Percentiles rank a stretch among this genome's conserved stretches.
These are phyloP conservation scores for Sebastes kiyomatsui DNA, from an alignment of 2,797 vertebrate species.

Conservation along the genomic window DNA sequence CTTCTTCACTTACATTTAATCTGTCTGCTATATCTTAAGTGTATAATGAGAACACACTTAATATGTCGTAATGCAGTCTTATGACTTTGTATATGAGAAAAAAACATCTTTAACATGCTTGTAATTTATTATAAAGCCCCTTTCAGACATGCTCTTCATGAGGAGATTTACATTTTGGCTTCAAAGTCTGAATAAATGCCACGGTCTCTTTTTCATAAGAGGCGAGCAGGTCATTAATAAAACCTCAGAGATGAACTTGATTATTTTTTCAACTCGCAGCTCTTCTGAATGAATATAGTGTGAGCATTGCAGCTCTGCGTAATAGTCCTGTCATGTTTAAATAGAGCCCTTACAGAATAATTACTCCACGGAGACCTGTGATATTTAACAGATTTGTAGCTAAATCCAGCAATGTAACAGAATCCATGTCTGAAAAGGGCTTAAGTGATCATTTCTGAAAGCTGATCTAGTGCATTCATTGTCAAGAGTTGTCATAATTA, in stretches of 20 bases:
- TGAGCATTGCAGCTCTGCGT: background rate
- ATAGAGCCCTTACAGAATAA: background rate
- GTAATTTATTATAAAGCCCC: background rate
- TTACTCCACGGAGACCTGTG: background rate
- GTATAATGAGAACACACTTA: background rate
- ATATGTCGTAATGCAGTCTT: background rate
- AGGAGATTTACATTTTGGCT: background rate
- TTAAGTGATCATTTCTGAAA: background rate
- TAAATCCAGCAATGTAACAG: background rate
- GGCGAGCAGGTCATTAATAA: background rate
- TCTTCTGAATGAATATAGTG: background rate
- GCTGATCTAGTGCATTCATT: background rate
- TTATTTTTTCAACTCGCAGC: background rate
- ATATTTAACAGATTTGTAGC: background rate
- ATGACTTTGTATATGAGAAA: background rate
- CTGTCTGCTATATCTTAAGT: background rate
- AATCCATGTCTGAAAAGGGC: conserved; percentile 6
- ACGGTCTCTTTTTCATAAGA: background rate
- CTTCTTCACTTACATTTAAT: background rate
- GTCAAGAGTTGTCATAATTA: background rate
- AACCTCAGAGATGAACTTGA: background rate
- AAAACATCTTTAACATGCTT: background rate
- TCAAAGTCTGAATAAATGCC: background rate
- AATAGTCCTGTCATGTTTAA: background rate
- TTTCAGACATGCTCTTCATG: background rate